Evolutionary conservation across 2,797 vertebrate species (phyloP), one percentile per base, ranked within the genome.

Genomic region (Fringilla coelebs): DNA sequence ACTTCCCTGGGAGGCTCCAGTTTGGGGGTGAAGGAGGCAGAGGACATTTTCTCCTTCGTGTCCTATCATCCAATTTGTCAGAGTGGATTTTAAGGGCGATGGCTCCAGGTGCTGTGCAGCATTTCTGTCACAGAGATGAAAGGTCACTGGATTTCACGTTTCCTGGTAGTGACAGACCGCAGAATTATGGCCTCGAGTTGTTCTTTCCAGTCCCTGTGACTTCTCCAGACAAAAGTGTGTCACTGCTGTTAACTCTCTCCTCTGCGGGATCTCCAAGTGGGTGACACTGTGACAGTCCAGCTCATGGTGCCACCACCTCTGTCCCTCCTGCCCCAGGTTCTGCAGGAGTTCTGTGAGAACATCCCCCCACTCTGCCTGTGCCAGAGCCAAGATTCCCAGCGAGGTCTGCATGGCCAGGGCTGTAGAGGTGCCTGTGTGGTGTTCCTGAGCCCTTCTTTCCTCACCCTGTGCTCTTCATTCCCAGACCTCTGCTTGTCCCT

Each of bases 91-190:
- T 83, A 28, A 96, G 76, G 85, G 65, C 3, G 2, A 88, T 96
- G 79, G 88, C 94, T 97, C 58, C 65, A 88, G 96, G 93, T 95
- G 88, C 83, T 80, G 68, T 0, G 2, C 92, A 93, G 91, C 73
- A 76, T 94, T 95, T 96, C 92, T 96, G 82, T 91, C 57, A 4
- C 41, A 22, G 82, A 88, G 90, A 95, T 63, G 92, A 93, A 97
- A 96, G 96, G 96, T 96, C 90, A 86, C 65, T 92, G 92, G 87
- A 84, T 95, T 93, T 95, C 84, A 80, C 7, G 3, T 94, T 96
- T 89, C 94, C 94, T 92, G 58, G 66, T 89, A 94, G 93, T 92
- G 96, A 94, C 94, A 96, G 96, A 85, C 81, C 9, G 11, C 75
- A 74, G 93, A 91, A 86, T 85, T 89, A 85, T 89, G 93, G 92